A percentile compares a stretch with the other conserved stretches of the same genome.
Evolutionary conservation across 2,888 invertebrate species (phyloP).

Genomic region (Malacosoma neustria): DNA sequence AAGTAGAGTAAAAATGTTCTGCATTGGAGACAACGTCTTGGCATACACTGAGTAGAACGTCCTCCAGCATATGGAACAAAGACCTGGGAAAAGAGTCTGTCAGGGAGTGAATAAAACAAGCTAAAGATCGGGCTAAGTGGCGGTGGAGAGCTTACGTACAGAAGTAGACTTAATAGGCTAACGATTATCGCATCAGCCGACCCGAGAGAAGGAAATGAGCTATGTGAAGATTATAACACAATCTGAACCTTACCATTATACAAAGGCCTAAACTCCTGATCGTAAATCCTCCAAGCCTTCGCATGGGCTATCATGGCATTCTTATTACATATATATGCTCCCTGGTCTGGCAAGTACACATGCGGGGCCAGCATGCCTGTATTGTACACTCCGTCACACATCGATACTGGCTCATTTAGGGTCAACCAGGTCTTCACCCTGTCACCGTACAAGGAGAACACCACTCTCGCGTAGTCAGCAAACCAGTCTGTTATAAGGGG

Average conservation of each 20-base stretch:
- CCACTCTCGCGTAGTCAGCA: conserved; percentile 70
- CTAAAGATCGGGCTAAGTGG: too few relatives aligned
- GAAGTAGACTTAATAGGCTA: too few relatives aligned
- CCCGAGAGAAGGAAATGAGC: too few relatives aligned
- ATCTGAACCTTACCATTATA: conserved; percentile 47
- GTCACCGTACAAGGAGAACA: conserved; percentile 70
- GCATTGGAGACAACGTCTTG: too few relatives aligned
- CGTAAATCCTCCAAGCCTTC: conserved; percentile 70
- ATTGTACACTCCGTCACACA: conserved; percentile 15
- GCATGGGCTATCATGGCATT: conserved; percentile 79
- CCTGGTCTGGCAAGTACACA: conserved; percentile 6
- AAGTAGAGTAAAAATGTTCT: too few relatives aligned
- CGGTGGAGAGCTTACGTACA: too few relatives aligned
- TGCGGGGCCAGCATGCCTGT: conserved; percentile 9
- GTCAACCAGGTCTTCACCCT: conserved; percentile 80
- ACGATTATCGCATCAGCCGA: too few relatives aligned
- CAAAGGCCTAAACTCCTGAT: conserved; percentile 52
- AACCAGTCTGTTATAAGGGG: conserved; percentile 72
- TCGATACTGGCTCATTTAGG: conserved; percentile 76
- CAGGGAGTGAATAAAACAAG: too few relatives aligned
- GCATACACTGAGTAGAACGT: too few relatives aligned
- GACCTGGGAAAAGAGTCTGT: too few relatives aligned
- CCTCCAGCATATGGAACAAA: too few relatives aligned
- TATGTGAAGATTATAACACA: too few relatives aligned
- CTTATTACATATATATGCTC: conserved; percentile 42